Evolutionary conservation across 2,113 vertebrate species (phyloP).

Genomic region (Panthera leo): DNA sequence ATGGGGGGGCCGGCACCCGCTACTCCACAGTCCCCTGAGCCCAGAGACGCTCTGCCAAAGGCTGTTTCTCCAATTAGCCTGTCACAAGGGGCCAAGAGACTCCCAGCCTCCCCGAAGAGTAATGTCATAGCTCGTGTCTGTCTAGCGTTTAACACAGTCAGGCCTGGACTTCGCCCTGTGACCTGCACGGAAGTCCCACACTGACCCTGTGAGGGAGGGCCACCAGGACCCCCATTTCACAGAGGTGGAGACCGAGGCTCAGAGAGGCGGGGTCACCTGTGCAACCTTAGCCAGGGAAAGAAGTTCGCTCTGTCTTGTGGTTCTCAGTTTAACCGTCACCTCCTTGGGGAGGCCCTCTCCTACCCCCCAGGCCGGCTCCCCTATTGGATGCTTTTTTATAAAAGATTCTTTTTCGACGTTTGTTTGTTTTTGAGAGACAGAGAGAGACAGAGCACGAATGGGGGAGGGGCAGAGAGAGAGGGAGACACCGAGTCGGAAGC

Average conservation of each 20-base stretch:
- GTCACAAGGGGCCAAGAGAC: not conserved
- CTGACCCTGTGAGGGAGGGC: not conserved
- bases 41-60: not conserved
- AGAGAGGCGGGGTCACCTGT: not conserved
- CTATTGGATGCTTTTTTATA: no score
- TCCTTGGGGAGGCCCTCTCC: not conserved
- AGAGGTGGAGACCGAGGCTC: not conserved
- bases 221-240: not conserved
- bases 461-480: no score
- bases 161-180: not conserved
- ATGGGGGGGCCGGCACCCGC: fast-evolving
- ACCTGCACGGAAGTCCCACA: no score
- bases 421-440: no score
- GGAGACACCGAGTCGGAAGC: no score
- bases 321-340: not conserved
- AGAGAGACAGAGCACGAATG: no score
- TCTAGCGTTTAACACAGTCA: fast-evolving
- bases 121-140: not conserved
- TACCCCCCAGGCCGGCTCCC: not conserved
- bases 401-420: no score
- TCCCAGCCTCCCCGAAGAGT: no score
- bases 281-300: not conserved
- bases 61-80: not conserved
- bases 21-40: not conserved
- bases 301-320: not conserved